Percentiles rank a stretch among this genome's conserved stretches.
These are phyloP conservation scores for Carpatolechia fugitivella DNA, from an alignment of 2,888 invertebrate species.

Conservation along the genomic window DNA sequence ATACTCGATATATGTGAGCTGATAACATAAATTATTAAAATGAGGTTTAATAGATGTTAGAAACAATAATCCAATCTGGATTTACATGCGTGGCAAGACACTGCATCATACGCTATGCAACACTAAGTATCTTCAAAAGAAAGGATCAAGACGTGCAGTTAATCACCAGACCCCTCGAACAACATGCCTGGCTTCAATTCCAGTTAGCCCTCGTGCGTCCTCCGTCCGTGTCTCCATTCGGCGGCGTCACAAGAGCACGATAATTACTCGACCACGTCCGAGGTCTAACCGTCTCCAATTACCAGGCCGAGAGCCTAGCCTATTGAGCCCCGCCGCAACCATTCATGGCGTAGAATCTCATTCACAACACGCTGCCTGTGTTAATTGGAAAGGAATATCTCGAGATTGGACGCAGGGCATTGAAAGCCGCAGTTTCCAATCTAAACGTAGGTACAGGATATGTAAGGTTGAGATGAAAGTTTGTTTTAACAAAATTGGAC, in stretches of 20 bases:
- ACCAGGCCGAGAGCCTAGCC: neutral
- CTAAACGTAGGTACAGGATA: neutral
- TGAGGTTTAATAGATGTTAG: no score
- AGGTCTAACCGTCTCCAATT: conserved; percentile 16
- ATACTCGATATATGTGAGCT: no score
- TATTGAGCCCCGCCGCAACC: conserved; percentile 27
- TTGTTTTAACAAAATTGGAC: no score
- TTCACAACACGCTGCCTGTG: conserved; percentile 31
- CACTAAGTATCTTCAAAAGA: neutral
- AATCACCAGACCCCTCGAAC: neutral
- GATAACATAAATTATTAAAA: no score
- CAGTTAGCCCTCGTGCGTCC: neutral
- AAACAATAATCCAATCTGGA: neutral
- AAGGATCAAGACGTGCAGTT: neutral
- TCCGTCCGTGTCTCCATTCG: neutral
- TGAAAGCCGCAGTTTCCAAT: neutral
- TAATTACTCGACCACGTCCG: conserved; percentile 52
- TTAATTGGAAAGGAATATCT: conserved; percentile 30
- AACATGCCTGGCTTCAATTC: neutral
- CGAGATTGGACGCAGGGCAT: neutral
- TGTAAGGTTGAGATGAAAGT: neutral
- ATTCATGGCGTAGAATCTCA: conserved; percentile 61
- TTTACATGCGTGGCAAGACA: neutral
- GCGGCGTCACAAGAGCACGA: conserved; percentile 28
- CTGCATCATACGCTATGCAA: neutral